A percentile compares a stretch with the other conserved stretches of the same genome.
phyloP scores from a whole-genome alignment of 2,113 vertebrate genomes.

The Gambusia holbrooki region DNA sequence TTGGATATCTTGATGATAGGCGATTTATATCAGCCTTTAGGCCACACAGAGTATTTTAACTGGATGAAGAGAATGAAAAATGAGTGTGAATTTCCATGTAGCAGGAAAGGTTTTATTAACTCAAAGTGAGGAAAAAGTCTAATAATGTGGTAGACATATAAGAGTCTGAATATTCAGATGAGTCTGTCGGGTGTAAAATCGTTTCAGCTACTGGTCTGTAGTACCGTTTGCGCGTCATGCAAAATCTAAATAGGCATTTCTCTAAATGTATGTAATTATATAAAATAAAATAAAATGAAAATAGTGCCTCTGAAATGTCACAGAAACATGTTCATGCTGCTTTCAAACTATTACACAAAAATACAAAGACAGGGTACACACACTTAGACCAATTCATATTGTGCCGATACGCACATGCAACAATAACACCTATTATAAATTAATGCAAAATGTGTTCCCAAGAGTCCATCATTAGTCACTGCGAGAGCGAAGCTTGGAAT shows the following conservation, averaged over 20 bases:
- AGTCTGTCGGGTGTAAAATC: neutral
- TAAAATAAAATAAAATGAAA: neutral
- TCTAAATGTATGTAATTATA: neutral
- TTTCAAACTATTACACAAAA: neutral
- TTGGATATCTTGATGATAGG: conserved; percentile 48
- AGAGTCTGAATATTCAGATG: conserved; percentile 11
- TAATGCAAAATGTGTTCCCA: conserved; percentile 31
- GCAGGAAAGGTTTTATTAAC: conserved; percentile 28
- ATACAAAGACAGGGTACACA: neutral
- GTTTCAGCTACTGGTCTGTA: neutral
- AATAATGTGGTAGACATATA: neutral
- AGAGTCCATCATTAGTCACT: conserved; percentile 24
- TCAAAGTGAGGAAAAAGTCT: conserved; percentile 11
- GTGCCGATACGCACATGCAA: conserved; percentile 10
- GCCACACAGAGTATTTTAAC: conserved; percentile 28
- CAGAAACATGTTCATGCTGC: neutral
- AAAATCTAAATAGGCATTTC: neutral
- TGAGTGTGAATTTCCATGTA: conserved; percentile 25
- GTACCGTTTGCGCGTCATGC: neutral
- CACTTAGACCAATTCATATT: neutral
- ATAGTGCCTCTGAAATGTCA: neutral
- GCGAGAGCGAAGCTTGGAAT: conserved; percentile 22
- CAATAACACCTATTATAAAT: conserved; percentile 12
- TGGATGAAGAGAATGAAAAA: conserved; percentile 41
- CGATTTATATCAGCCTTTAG: conserved; percentile 51